phyloP scores from a whole-genome alignment of 2,113 vertebrate genomes.

The Stegostoma tigrinum region DNA sequence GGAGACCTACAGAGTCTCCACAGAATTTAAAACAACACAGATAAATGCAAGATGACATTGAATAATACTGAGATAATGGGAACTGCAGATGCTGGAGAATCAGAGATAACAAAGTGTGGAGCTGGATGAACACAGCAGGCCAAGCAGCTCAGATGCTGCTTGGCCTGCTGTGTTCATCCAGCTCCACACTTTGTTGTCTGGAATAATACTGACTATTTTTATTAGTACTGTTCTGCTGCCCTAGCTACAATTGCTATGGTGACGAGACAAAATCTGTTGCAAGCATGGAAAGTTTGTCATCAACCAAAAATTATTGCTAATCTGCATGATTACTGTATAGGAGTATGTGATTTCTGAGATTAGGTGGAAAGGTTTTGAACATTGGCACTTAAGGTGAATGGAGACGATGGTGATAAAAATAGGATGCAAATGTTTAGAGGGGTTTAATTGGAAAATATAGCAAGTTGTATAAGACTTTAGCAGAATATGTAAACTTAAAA shows the following conservation, averaged over 20 bases:
- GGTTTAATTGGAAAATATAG: not conserved
- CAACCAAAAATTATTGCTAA: not conserved
- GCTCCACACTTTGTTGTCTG: too few relatives aligned
- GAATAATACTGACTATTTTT: not conserved
- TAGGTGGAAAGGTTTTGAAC: not conserved
- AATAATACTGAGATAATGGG: not conserved
- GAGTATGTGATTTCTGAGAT: not conserved
- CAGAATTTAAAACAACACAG: not conserved
- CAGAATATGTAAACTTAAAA: not conserved
- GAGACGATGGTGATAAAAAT: not conserved
- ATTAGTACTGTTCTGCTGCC: not conserved
- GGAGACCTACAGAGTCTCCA: not conserved
- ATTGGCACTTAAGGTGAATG: not conserved
- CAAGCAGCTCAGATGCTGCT: too few relatives aligned
- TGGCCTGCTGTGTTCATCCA: too few relatives aligned
- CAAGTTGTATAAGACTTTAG: not conserved
- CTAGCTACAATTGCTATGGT: not conserved
- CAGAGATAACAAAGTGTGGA: too few relatives aligned
- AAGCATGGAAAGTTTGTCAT: not conserved
- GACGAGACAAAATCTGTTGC: not conserved
- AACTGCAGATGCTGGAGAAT: too few relatives aligned
- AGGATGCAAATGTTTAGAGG: not conserved
- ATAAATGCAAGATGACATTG: not conserved
- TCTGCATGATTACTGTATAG: not conserved
- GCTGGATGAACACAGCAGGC: too few relatives aligned